phyloP scores from a whole-genome alignment of 2,113 vertebrate genomes.

The Elgaria multicarinata region DNA sequence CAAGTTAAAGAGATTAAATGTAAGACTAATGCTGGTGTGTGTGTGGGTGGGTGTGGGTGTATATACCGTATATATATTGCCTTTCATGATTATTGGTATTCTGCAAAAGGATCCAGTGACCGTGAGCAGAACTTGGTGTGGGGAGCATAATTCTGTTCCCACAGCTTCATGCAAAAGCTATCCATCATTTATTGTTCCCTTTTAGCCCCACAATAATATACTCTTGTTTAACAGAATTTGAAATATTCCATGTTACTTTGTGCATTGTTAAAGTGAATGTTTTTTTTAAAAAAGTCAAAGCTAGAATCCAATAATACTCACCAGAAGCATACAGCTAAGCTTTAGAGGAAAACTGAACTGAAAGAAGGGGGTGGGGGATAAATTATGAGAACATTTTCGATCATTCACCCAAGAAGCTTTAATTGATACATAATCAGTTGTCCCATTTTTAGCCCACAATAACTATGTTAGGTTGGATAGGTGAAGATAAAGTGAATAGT shows the following conservation, averaged over 20 bases:
- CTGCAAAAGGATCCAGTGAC: neutral
- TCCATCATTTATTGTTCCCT: neutral
- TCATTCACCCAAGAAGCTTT: neutral
- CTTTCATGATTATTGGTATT: neutral
- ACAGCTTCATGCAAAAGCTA: slow-evolving; percentile 1
- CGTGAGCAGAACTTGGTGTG: slow-evolving; percentile 12
- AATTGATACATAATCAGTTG: neutral
- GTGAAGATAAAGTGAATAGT: neutral
- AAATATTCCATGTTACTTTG: slow-evolving; percentile 7
- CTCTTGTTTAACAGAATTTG: neutral
- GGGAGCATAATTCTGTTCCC: neutral
- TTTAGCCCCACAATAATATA: too few species aligned
- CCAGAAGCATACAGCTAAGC: neutral
- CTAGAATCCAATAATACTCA: neutral
- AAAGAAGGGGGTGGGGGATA: neutral
- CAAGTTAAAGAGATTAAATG: slow-evolving; percentile 2
- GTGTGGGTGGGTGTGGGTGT: too few species aligned
- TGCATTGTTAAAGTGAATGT: neutral
- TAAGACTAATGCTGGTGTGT: neutral
- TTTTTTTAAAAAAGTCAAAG: slow-evolving; percentile 14
- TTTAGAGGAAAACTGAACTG: neutral
- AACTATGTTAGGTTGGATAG: neutral
- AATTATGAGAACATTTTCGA: neutral
- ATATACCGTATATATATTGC: neutral
- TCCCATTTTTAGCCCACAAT: neutral